These are phyloP conservation scores for Halcyon chelicuti DNA, from an alignment of 2,797 vertebrate species.

Conservation along the genomic window DNA sequence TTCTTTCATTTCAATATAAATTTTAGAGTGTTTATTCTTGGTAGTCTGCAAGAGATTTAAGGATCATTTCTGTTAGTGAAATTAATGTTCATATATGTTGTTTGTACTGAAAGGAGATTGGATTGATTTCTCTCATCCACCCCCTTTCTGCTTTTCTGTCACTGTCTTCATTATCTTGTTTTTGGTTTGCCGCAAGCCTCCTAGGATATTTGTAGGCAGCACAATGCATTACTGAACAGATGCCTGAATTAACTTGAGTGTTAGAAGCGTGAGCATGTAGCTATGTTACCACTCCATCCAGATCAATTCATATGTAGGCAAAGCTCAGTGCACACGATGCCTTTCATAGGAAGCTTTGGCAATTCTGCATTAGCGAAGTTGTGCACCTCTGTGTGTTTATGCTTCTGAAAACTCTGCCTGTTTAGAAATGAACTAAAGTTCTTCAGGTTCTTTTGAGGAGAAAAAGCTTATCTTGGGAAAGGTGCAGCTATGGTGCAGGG, in stretches of 20 bases:
- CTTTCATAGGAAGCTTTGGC: not conserved
- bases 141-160: not conserved
- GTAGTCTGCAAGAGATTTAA: conserved; percentile 6
- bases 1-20: not conserved
- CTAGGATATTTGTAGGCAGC: conserved; percentile 33
- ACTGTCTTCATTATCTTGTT: not conserved
- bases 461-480: not conserved
- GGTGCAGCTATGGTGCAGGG: not conserved
- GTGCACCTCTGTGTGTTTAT: not conserved
- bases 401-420: not conserved
- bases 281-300: not conserved
- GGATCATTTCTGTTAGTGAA: not conserved
- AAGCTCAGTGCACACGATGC: not conserved
- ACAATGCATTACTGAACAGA: conserved; percentile 29
- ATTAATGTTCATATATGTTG: not conserved
- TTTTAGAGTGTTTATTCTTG: not conserved
- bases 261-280: not conserved
- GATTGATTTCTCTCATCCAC: not conserved
- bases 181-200: conserved; percentile 13
- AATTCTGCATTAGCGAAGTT: not conserved
- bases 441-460: not conserved
- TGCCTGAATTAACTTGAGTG: not conserved
- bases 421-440: not conserved
- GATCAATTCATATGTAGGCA: not conserved
- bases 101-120: not conserved